Conservation (phyloP, 2,888 invertebrate genomes). For the Marasmarcha lunaedactyla region DNA sequence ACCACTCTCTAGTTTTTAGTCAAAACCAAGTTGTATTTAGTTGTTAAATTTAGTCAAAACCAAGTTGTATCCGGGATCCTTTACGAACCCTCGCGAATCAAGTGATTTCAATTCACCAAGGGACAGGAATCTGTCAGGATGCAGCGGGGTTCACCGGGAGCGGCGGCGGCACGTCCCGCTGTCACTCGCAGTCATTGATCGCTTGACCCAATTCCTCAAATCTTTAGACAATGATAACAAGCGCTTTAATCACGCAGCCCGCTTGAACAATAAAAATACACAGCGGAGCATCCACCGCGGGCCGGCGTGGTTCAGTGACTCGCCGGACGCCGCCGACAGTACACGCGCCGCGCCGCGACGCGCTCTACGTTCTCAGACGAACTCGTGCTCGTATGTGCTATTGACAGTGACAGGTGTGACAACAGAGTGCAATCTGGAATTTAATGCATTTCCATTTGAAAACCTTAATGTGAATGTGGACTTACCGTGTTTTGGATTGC, state of each 20-base stretch:
- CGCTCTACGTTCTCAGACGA: constrained; percentile 24
- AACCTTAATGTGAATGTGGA: constrained; percentile 37
- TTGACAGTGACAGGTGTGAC: constrained; percentile 44
- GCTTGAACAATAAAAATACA: constrained; percentile 42
- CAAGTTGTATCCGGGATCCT: too few relatives aligned
- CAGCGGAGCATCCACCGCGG: constrained; percentile 28
- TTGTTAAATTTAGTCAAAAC: too few relatives aligned
- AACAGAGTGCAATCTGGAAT: constrained; percentile 9
- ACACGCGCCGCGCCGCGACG: constrained; percentile 28
- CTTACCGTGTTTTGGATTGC: constrained; percentile 61
- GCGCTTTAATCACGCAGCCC: constrained; percentile 25
- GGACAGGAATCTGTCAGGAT: too few relatives aligned
- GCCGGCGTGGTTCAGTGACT: constrained; percentile 55
- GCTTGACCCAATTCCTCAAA: constrained; percentile 53
- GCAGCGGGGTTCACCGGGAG: not conserved
- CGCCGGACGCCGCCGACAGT: constrained; percentile 31
- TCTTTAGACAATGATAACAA: constrained; percentile 44
- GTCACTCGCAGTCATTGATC: constrained; percentile 6
- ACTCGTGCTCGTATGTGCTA: constrained; percentile 34
- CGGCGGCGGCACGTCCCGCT: not conserved
- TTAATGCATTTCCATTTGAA: constrained; percentile 17
- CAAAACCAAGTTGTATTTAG: too few relatives aligned
- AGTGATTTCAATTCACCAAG: too few relatives aligned
- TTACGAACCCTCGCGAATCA: too few relatives aligned
- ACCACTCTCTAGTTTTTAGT: too few relatives aligned